Base-by-base conservation (phyloP, 2,797 vertebrate genomes). In the Chiloscyllium punctatum region DNA sequence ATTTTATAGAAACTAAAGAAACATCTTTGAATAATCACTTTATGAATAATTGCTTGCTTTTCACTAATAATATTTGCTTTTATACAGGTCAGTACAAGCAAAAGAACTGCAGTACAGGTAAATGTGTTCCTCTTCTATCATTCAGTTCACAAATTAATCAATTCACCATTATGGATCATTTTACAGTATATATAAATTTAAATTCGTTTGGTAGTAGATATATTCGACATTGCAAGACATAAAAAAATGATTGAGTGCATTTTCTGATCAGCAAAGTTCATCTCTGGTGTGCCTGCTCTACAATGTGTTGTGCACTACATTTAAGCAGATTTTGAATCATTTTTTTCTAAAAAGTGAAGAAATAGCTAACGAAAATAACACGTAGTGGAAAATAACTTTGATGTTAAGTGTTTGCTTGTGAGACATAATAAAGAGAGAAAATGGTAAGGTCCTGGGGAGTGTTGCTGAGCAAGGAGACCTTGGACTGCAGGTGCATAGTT, bases 61-160 rank as follows among this genome's bases (percentile, higher is more conserved):
- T 8, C 23, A 79, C 90, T 72, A 96, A 0, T 96, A 33, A 57
- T 69, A 23, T 92, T 95, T 91, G 42, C 1, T 97, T 94, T 96
- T 97, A 96, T 97, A 94, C 96, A 97, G 96, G 71, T 82, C 74
- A 96, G 95, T 96, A 87, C 96, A 96, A 96, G 96, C 97, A 96
- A 96, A 96, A 95, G 18, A 96, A 21, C 1, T 98, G 98, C 96
- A 97, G 90, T 96, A 84, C 97, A 95, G 98, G 98, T 98, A 96
- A 97, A 97, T 97, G 77, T 94, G 21, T 72, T 74, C 25, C 69
- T 94, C 1, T 1, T 77, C 13, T 92, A 4, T 42, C 48, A 25
- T 74, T 74, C 15, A 74, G 53, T 74, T 57, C n/a, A 95, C 48
- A 48, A 92, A 1, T 92, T n/a, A n/a, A n/a, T 77, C 53, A 68